Percentiles rank a stretch among this genome's conserved stretches.
Conservation (phyloP, 1,140 invertebrate species). For the Bombus confusus region DNA sequence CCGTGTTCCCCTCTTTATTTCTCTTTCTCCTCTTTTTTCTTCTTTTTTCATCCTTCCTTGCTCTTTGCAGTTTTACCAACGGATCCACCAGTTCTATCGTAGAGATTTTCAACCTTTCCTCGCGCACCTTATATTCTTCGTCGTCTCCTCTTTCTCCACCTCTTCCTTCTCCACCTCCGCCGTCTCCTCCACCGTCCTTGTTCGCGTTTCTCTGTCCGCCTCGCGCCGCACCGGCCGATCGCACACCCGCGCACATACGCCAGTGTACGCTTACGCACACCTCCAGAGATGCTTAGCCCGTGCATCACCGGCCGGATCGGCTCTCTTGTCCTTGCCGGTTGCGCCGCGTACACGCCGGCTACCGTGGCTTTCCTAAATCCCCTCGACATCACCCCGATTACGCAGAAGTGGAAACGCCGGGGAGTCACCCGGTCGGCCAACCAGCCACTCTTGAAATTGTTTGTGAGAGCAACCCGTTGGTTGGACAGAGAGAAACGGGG, state of each 20-base stretch:
- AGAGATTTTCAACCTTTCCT: conserved; percentile 16
- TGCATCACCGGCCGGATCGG: neutral
- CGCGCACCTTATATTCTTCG: neutral
- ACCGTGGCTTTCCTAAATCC: conserved; percentile 35
- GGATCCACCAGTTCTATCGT: neutral
- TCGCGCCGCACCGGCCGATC: neutral
- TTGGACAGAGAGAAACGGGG: neutral
- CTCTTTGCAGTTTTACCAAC: neutral
- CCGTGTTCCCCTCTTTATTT: neutral
- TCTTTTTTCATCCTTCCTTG: too few species aligned
- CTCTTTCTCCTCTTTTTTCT: neutral
- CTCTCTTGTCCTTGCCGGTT: conserved; percentile 27
- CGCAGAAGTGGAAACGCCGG: neutral
- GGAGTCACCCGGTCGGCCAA: neutral
- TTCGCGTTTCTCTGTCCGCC: conserved; percentile 13
- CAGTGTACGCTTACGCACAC: neutral
- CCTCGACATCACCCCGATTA: neutral
- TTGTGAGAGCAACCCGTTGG: neutral
- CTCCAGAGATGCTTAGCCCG: neutral
- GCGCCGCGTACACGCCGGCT: neutral
- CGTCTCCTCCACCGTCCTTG: neutral
- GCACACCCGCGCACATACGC: neutral
- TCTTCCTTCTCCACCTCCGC: neutral
- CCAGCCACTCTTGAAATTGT: neutral
- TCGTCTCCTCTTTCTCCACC: neutral